Evolutionary conservation across 30 jellyfish, hydroid and myxozoan genomes (phyloP).

Genomic region (Mastigias papua): DNA sequence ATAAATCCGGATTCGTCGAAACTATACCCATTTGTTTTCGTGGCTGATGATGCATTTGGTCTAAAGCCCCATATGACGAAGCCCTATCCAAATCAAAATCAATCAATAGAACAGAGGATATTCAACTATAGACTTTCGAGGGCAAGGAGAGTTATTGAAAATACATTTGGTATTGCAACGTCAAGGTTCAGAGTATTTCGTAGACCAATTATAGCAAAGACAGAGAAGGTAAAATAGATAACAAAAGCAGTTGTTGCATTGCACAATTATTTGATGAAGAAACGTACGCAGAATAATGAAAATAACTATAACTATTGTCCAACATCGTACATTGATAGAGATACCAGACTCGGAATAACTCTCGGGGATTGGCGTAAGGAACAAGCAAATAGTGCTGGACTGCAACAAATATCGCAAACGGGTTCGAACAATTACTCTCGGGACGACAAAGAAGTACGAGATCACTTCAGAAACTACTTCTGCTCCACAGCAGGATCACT

Average conservation of each 20-base stretch:
- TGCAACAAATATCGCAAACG: constrained; percentile 14
- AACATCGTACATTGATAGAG: constrained; percentile 34
- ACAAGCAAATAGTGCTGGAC: constrained; percentile 6
- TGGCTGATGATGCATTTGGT: constrained; percentile 80
- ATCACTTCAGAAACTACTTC: constrained; percentile 19
- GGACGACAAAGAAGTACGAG: constrained; percentile 44
- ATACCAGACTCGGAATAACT: constrained; percentile 10
- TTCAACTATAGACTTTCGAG: constrained; percentile 67
- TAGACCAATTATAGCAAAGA: constrained; percentile 70
- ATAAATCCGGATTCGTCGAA: constrained; percentile 34
- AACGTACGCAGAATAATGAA: constrained; percentile 14
- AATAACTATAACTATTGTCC: constrained; percentile 31
- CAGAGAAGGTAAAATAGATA: constrained; percentile 32
- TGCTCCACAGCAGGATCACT: constrained; percentile 24
- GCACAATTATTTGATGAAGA: constrained; percentile 61
- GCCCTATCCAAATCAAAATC: constrained; percentile 62
- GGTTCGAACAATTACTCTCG: constrained; percentile 41
- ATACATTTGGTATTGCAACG: constrained; percentile 83
- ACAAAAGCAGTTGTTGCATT: constrained; percentile 85
- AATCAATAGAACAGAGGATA: constrained; percentile 46
- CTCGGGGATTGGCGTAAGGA: constrained; percentile 67
- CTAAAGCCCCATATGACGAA: constrained; percentile 57
- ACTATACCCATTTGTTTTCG: constrained; percentile 57
- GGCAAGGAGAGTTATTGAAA: constrained; percentile 71
- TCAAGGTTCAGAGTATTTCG: constrained; percentile 71